These are phyloP conservation scores for Plectus sambesii DNA, from an alignment of 1,140 invertebrate species.

Conservation along the genomic window DNA sequence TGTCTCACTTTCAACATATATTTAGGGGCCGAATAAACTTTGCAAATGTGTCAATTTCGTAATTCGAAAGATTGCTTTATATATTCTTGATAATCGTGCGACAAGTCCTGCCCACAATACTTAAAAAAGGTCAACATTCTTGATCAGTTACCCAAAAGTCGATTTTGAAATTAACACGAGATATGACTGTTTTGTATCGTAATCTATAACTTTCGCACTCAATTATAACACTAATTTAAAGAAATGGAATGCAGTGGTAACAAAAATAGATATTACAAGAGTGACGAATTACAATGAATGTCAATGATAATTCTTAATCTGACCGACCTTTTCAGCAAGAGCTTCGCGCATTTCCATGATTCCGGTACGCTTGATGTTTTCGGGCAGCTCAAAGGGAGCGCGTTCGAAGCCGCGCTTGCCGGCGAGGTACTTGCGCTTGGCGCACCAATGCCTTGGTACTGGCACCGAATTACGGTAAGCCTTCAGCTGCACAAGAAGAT, in stretches of 20 bases:
- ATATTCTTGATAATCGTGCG: no score
- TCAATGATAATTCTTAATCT: neutral
- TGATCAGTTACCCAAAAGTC: no score
- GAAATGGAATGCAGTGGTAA: conserved; percentile 1
- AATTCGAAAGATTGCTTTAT: no score
- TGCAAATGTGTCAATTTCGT: no score
- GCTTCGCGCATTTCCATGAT: conserved; percentile 99
- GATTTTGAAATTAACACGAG: no score
- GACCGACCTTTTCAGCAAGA: conserved; percentile 58
- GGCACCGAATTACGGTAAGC: conserved; percentile 74
- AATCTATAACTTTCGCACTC: conserved; percentile 15
- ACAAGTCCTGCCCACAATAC: no score
- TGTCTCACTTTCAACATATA: no score
- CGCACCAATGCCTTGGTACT: conserved; percentile 97
- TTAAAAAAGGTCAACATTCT: no score
- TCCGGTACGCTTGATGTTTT: conserved; percentile 96
- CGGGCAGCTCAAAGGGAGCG: conserved; percentile 91
- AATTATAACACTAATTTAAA: neutral
- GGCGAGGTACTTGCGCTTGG: conserved; percentile 87
- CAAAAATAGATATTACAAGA: no score
- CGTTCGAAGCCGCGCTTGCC: conserved; percentile 98
- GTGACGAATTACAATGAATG: no score
- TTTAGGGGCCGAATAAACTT: no score
- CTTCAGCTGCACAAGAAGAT: conserved; percentile 84
- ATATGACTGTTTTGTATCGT: no score